Evolutionary conservation across 2,797 vertebrate species (phyloP).

Genomic region (Miopithecus talapoin): DNA sequence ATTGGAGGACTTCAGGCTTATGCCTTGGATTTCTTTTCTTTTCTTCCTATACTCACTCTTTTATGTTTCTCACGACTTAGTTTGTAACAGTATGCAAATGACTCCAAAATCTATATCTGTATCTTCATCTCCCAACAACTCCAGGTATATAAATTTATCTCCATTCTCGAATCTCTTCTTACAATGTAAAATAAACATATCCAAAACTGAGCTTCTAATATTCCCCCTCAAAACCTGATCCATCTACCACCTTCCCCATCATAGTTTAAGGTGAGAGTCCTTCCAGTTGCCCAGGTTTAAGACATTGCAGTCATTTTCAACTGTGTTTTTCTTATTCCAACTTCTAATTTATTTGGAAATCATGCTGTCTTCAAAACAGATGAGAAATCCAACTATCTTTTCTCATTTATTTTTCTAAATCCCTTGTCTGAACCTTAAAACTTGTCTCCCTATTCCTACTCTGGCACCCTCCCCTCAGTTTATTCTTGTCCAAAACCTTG

Average conservation of each 20-base stretch:
- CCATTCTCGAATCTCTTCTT: not conserved
- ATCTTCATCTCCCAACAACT: not conserved
- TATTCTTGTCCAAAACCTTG: not conserved
- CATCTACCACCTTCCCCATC: not conserved
- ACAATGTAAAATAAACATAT: not conserved
- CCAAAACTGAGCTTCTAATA: not conserved
- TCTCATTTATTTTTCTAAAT: not conserved
- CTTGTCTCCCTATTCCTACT: not conserved
- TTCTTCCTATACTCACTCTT: not conserved
- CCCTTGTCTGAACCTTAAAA: not conserved
- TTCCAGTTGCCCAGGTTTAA: not conserved
- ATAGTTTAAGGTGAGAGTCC: not conserved
- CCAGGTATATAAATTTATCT: not conserved
- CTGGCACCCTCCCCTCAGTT: not conserved
- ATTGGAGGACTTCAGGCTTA: not conserved
- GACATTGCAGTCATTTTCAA: not conserved
- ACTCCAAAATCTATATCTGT: not conserved
- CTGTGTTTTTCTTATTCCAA: not conserved
- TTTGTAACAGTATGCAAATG: not conserved
- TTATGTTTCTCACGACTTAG: not conserved
- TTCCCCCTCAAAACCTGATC: not conserved
- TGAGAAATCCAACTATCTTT: not conserved
- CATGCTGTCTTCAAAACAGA: not conserved
- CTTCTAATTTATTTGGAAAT: not conserved
- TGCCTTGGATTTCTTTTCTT: not conserved